Base-by-base conservation (phyloP, 2,113 vertebrate species). In the Heterocephalus glaber region DNA sequence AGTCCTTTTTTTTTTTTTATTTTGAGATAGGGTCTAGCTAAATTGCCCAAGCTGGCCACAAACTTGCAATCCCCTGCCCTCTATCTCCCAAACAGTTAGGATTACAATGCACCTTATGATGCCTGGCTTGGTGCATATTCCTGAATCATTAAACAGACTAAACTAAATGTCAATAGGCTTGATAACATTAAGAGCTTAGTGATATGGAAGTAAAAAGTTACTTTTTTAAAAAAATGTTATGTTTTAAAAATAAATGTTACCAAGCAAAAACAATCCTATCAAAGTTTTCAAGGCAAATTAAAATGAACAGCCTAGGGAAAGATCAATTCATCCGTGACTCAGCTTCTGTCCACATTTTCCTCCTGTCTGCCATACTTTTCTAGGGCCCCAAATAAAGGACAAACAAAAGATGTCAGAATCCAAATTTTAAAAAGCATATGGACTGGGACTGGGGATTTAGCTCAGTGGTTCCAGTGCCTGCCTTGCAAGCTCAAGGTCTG, bases 271-370 rank as follows among this genome's bases (percentile, higher is more conserved):
- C 14, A 95, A 96, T 94, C 66, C 68, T 20, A 94, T 14, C 54
- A 90, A 63, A 94, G n/a, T 41, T 93, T 96, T n/a, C 52, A 4
- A 96, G 47, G 70, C 41, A 97, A 92, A 97, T 61, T 63, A 79
- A 77, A 95, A 85, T 2, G 70, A 61, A 86, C 93, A 92, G 7
- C 4, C 63, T 60, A 83, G 35, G 30, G 26, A 95, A 95, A 77
- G 38, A 17, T 88, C 44, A 92, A 8, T 22, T 68, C 38, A 83
- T 83, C 24, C 65, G 72, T 58, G 24, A 91, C 7, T 54, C 72
- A 9, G 65, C 52, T 83, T 56, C 54, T 56, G 54, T 56, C 12
- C 54, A 56, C 12, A 11, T 77, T 95, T 77, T 33, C 33, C 7
- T 95, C 92, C 19, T 92, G 20, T 79, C 83, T 12, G 63, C 17